Conservation (phyloP, 2,113 vertebrate species). For the Brevimyrus niger region DNA sequence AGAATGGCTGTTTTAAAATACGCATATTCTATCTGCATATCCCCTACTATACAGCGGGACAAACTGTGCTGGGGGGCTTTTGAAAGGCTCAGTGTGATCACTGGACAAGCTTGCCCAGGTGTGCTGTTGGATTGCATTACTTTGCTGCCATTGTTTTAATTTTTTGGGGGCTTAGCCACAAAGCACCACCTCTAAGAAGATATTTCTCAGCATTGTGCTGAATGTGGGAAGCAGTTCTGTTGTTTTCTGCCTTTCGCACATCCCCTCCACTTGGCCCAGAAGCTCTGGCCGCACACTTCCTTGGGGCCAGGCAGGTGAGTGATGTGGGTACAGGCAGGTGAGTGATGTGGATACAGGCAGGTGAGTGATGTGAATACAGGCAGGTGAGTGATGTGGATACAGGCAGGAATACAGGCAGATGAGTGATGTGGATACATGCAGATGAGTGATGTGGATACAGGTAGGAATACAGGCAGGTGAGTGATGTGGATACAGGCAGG, state of each 20-base stretch:
- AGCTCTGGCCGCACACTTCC: not conserved
- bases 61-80: not conserved
- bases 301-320: not conserved
- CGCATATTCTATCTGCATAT: not conserved
- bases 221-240: not conserved
- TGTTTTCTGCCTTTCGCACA: not conserved
- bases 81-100: no score
- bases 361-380: not conserved
- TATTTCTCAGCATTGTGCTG: not conserved
- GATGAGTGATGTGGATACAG: no score
- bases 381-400: no score
- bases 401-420: no score
- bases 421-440: no score
- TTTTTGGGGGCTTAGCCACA: not conserved
- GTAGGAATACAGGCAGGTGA: no score
- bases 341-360: not conserved
- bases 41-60: not conserved
- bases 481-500: no score
- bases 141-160: not conserved
- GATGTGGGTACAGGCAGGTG: not conserved
- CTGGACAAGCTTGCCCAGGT: no score
- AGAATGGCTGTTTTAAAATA: not conserved
- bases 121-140: not conserved
- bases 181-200: not conserved
- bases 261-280: not conserved